Base-by-base conservation (phyloP, 2,888 invertebrate species). In the Lasioglossum malachurum region DNA sequence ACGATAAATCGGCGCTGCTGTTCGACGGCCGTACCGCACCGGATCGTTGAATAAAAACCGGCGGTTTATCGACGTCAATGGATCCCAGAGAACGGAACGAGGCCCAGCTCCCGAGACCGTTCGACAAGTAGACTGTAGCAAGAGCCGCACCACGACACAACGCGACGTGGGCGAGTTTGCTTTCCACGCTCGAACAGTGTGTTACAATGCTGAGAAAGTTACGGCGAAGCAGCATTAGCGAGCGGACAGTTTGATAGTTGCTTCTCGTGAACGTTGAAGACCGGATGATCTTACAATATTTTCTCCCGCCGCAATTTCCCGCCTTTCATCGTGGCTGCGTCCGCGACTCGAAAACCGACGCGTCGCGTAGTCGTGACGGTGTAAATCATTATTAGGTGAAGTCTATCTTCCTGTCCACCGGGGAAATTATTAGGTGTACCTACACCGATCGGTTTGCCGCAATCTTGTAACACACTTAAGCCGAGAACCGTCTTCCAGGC, bases 1-100 rank as follows among this genome's bases (percentile, higher is more conserved):
- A 72, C 86, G 77, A 89, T 90, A 86, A 90, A 89, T 89, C 86
- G 80, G 80, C 71, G 90, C 73, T 67, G 83, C 78, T 72, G 83
- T 67, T 76, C 71, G 67, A 75, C 83, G 71, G 38, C 31, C 57
- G n/a, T 8, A 2, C n/a, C n/a, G 57, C n/a, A 57, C 57, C 57
- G 64, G 64, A 27, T 23, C 53, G 19, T 71, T 67, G 80, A 87
- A 77, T 79, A 76, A 78, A 82, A 86, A 57, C 57, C 60, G 86
- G 67, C 60, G 82, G 38, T 88, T 84, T 85, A 41, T 88, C 73
- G 84, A 86, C 75, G 82, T 86, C 78, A 53, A 83, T 44, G 83
- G 84, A 78, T 83, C 80, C 78, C 75, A 80, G 35, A 57, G 84
- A 60, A 46, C 69, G 81, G 49, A 67, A 72, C 73, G 14, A 4